Conservation (phyloP, 2,888 invertebrate species). For the Stenolophus ochropezus region DNA sequence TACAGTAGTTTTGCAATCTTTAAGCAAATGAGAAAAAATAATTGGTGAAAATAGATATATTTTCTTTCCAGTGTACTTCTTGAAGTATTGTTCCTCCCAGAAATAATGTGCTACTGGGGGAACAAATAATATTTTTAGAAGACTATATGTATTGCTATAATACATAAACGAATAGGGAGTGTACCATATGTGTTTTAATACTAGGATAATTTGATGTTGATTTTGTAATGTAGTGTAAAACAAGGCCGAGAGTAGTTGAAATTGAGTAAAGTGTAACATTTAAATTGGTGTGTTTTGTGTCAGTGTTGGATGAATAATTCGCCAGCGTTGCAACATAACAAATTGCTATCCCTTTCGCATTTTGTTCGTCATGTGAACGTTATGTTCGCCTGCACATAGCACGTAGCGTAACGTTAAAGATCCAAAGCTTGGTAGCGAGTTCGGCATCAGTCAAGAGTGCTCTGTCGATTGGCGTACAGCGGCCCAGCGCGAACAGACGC, state of each 20-base stretch:
- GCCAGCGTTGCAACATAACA: conserved; percentile 10
- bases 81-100: no score
- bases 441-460: conserved; percentile 48
- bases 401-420: conserved; percentile 46
- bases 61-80: no score
- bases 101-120: no score
- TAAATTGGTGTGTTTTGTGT: background rate
- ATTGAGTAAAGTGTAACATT: background rate
- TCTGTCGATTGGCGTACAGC: conserved; percentile 45
- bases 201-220: no score
- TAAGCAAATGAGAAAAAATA: no score
- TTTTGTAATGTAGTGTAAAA: background rate
- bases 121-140: no score
- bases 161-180: no score
- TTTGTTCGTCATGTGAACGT: conserved; percentile 25
- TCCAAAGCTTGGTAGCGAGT: conserved; percentile 31
- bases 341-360: conserved; percentile 26
- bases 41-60: no score
- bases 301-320: background rate
- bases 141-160: no score
- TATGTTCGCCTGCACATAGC: background rate
- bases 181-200: no score
- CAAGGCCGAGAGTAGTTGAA: background rate
- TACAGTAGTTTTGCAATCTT: no score
- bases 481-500: background rate